Conservation (phyloP, 2,888 invertebrate species). For the Pecten maximus region DNA sequence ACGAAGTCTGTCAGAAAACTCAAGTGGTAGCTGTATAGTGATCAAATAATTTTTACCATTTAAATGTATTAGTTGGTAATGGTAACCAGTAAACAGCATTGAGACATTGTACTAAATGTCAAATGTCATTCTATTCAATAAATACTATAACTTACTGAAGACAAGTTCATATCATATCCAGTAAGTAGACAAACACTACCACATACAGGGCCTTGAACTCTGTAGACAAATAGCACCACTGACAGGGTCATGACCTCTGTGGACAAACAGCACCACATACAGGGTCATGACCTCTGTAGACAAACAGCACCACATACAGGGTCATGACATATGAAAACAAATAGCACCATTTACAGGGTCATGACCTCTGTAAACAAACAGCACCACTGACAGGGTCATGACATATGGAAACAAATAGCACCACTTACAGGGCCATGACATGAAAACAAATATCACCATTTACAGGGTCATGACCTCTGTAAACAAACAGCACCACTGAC, state of each 20-base stretch:
- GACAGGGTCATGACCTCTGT: background rate
- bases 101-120: background rate
- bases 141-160: too few species aligned
- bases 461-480: background rate
- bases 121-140: background rate
- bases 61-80: conserved; percentile 7
- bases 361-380: background rate
- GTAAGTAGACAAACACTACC: background rate
- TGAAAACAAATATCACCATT: background rate
- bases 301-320: too few species aligned
- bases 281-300: too few species aligned
- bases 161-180: background rate
- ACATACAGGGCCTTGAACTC: background rate
- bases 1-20: background rate
- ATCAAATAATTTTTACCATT: background rate
- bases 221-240: background rate
- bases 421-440: background rate
- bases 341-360: background rate
- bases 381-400: background rate
- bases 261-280: too few species aligned
- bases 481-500: background rate
- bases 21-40: background rate
- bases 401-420: background rate
- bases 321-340: background rate
- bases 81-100: background rate